Evolutionary conservation across 1,140 invertebrate species (phyloP), one percentile per base, ranked within the genome.

Genomic region (Drosophila pandora): DNA sequence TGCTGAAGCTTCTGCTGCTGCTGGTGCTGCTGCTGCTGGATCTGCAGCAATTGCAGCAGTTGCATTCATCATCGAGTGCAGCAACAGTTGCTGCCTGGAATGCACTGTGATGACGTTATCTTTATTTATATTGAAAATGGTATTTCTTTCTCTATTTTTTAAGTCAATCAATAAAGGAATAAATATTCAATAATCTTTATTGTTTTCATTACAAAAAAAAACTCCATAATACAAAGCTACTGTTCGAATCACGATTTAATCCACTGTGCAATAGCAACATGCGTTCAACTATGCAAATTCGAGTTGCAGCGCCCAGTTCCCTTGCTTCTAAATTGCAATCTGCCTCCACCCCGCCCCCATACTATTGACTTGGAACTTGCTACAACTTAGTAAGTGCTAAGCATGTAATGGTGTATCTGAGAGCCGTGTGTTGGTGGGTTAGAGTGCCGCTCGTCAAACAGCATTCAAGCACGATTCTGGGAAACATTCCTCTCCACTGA

Each of bases 391-490:
- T 85, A 78, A 58, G 28, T 47, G 59, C 23, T 21, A 43, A 43
- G 41, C 13, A 43, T 43, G 17, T 62, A 58, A 74, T 54, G 71
- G 47, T 70, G 57, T 41, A 12, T 56, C 13, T 60, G 43, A 60
- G 45, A 48, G 28, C 58, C 17, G 17, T 17, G 53, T 52, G 50
- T 56, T 21, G 9, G 68, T 73, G 59, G 59, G 58, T 60, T 21
- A 10, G 54, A 10, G 54, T 65, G 53, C 48, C 78, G 78, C 87
- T 90, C 90, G 85, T 90, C 87, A 90, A 90, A 90, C 85, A 90
- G 80, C 85, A 90, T 90, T 90, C 87, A 90, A 71, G 85, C 85
- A 90, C 85, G 85, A 90, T 90, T 90, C 87, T 90, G 81, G 72
- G 85, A 90, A 90, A 71, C 82, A 90, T 90, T 90, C 88, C 60